Conservation (phyloP, 2,113 vertebrate genomes). For the Myxocyprinus asiaticus region DNA sequence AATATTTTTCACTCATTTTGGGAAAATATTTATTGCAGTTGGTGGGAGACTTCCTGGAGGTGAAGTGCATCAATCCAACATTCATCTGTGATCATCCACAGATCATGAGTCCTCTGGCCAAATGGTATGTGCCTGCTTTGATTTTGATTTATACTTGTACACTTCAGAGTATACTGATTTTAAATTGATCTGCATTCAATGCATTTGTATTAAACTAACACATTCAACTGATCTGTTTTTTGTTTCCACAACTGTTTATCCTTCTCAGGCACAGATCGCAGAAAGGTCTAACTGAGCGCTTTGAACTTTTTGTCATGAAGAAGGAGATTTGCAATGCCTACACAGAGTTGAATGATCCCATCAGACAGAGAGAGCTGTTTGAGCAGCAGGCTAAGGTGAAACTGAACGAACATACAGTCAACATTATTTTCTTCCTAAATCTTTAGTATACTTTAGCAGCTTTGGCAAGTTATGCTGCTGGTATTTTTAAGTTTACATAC, state of each 20-base stretch:
- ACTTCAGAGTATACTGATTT: too few species aligned
- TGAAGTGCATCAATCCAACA: constrained; percentile 90
- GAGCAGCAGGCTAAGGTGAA: constrained; percentile 91
- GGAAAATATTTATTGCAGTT: constrained; percentile 67
- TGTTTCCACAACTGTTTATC: too few species aligned
- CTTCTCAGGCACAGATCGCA: constrained; percentile 84
- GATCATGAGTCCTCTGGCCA: constrained; percentile 97
- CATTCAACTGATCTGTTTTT: too few species aligned
- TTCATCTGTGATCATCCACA: constrained; percentile 98
- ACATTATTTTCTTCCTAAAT: not conserved
- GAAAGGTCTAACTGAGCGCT: constrained; percentile 93
- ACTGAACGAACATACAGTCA: not conserved
- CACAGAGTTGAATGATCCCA: constrained; percentile 93
- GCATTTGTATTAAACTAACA: too few species aligned
- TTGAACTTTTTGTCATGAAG: constrained; percentile 98
- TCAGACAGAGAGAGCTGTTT: constrained; percentile 91
- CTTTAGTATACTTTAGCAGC: not conserved
- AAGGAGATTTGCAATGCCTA: constrained; percentile 98
- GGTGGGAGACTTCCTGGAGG: constrained; percentile 93
- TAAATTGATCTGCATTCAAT: too few species aligned
- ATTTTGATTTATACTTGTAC: not conserved
- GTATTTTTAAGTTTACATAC: too few species aligned
- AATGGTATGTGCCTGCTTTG: constrained; percentile 79
- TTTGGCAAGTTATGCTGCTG: too few species aligned
- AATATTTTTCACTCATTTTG: too few species aligned